A percentile compares a stretch with the other conserved stretches of the same genome.
These are phyloP conservation scores for Sialia sialis DNA, from an alignment of 2,113 vertebrate genomes.

Conservation along the genomic window DNA sequence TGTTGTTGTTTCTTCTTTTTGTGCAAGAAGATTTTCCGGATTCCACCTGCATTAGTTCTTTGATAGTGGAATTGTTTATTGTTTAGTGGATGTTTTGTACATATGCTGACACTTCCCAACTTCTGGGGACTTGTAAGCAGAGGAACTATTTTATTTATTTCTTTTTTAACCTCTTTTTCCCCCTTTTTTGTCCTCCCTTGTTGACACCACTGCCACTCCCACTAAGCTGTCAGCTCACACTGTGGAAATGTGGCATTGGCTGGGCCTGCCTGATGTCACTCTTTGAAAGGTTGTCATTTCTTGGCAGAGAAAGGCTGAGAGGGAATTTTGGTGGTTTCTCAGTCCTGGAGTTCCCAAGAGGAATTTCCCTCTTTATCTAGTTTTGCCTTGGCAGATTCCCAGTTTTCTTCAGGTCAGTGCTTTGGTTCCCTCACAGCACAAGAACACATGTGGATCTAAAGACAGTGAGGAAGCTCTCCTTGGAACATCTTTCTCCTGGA, in stretches of 20 bases:
- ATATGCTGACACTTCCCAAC: not conserved
- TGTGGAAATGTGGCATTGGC: not conserved
- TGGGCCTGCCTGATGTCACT: not conserved
- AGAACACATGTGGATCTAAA: not conserved
- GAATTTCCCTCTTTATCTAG: not conserved
- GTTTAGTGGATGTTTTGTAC: not conserved
- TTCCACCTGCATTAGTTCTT: not conserved
- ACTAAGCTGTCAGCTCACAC: not conserved
- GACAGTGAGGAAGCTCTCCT: not conserved
- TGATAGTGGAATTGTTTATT: not conserved
- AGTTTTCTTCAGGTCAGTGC: not conserved
- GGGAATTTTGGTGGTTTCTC: not conserved
- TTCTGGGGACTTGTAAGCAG: not conserved
- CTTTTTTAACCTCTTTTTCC: not conserved
- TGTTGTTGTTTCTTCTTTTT: not conserved
- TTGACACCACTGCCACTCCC: not conserved
- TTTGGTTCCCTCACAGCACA: not conserved
- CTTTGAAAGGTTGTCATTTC: not conserved
- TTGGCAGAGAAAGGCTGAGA: not conserved
- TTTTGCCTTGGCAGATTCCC: not conserved
- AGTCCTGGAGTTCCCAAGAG: not conserved
- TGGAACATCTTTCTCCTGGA: not conserved
- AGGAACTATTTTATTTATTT: not conserved
- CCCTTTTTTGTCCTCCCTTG: accelerated
- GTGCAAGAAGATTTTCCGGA: not conserved